Evolutionary conservation across 2,113 vertebrate species (phyloP), one percentile per base, ranked within the genome.

Genomic region (Eudorcas thomsonii): DNA sequence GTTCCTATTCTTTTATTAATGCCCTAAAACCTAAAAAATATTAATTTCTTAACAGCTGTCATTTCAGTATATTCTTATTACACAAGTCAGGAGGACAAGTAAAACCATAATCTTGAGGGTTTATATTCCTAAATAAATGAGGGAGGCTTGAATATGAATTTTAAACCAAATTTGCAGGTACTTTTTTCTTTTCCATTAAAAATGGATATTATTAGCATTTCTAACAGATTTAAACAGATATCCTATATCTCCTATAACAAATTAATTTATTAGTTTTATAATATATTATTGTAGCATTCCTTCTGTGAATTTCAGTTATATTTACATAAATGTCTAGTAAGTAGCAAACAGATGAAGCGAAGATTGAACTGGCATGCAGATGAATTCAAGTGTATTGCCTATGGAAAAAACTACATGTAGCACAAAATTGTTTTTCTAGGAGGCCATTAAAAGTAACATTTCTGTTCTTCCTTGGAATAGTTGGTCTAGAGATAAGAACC

Each of bases 141-240:
- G 9, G 15, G 39, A n/a, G 2, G 1, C 6, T 83, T 93, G 7
- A 30, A 50, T 88, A 60, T 81, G 60, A 94, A 77, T 90, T 95
- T 94, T 89, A 97, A 96, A 71, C 36, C 36, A 95, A 88, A 71
- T 84, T 92, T 89, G n/a, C 26, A 89, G 60, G 13, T 84, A 19
- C 10, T 93, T 97, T 92, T 90, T 90, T n/a, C 91, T 87, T 86
- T 90, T 74, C 55, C 19, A 45, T 87, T 94, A 82, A 88, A 92
- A 84, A 91, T 84, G 64, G 50, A 84, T 71, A 28, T 33, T 33
- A 62, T 55, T 93, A 96, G 74, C 87, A 64, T 95, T 81, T 92
- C 91, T 87, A 88, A 80, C 57, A 80, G 48, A 93, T 71, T 88
- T 81, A 82, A 94, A 86, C 74, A 94, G 52, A 91, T 94, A 88